Percentiles rank a stretch among this genome's conserved stretches.
These are phyloP conservation scores for Calonectris borealis DNA, from an alignment of 2,113 vertebrate genomes.

Conservation along the genomic window DNA sequence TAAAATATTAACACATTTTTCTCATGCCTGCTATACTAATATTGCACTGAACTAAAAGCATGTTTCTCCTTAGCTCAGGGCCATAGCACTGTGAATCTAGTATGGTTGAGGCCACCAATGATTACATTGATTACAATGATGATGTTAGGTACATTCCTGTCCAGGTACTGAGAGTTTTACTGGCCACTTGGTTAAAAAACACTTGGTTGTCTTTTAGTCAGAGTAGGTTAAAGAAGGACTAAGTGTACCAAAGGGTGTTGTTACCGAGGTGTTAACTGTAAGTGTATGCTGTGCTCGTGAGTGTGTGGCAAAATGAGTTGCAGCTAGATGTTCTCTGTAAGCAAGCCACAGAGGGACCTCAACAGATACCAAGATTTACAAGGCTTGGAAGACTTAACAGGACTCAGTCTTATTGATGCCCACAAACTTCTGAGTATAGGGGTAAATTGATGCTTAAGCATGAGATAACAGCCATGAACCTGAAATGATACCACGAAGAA, in stretches of 20 bases:
- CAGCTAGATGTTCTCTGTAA: not conserved
- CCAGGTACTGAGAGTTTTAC: not conserved
- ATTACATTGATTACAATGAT: not conserved
- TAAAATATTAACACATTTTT: constrained; percentile 68
- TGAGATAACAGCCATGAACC: not conserved
- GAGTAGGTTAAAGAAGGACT: not conserved
- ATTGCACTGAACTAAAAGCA: not conserved
- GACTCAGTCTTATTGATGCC: not conserved
- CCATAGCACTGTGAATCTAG: not conserved
- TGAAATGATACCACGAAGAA: not conserved
- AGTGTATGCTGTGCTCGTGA: not conserved
- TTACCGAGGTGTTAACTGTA: not conserved
- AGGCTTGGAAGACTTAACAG: not conserved
- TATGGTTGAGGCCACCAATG: not conserved
- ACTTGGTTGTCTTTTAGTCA: not conserved
- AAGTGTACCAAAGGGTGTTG: not conserved
- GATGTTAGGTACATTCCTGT: not conserved
- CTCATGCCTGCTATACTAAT: constrained; percentile 60
- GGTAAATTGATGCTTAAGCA: not conserved
- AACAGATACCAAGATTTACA: not conserved
- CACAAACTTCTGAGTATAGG: not conserved
- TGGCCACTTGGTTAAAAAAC: not conserved
- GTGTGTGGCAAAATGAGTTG: not conserved
- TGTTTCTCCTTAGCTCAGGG: not conserved
- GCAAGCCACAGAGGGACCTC: not conserved